Conservation (phyloP, 1,140 invertebrate species). For the Bombus balteatus region DNA sequence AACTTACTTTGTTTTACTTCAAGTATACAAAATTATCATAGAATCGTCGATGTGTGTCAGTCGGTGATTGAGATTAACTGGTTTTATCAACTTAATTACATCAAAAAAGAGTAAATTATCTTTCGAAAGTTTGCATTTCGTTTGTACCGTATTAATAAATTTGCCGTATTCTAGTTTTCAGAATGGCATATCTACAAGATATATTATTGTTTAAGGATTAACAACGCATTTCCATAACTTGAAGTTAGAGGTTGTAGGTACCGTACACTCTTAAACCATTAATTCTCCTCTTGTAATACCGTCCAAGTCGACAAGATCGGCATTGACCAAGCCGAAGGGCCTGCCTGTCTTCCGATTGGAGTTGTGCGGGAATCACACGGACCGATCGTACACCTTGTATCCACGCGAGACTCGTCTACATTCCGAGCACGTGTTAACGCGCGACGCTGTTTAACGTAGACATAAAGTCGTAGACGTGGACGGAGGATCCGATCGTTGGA, state of each 20-base stretch:
- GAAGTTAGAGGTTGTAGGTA: neutral
- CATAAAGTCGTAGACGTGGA: neutral
- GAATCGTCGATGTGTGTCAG: neutral
- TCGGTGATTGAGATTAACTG: too few relatives aligned
- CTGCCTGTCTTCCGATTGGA: constrained; percentile 16
- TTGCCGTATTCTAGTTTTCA: neutral
- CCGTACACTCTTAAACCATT: neutral
- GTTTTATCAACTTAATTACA: too few relatives aligned
- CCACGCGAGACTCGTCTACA: constrained; percentile 29
- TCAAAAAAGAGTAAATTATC: too few relatives aligned
- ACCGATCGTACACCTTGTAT: constrained; percentile 36
- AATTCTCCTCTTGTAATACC: neutral
- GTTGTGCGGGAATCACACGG: neutral
- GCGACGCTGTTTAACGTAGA: neutral
- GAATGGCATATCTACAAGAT: too few relatives aligned
- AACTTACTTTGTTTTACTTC: too few relatives aligned
- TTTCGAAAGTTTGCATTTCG: too few relatives aligned
- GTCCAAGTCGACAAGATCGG: neutral
- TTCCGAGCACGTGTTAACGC: constrained; percentile 44
- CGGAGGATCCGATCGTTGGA: neutral
- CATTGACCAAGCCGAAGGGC: neutral
- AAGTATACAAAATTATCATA: neutral
- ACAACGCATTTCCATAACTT: neutral
- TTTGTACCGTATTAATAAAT: too few relatives aligned
- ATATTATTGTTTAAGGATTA: too few relatives aligned